A percentile compares a stretch with the other conserved stretches of the same genome.
phyloP scores from a whole-genome alignment of 92 coral and sea anemone genomes.

The Porites rus region DNA sequence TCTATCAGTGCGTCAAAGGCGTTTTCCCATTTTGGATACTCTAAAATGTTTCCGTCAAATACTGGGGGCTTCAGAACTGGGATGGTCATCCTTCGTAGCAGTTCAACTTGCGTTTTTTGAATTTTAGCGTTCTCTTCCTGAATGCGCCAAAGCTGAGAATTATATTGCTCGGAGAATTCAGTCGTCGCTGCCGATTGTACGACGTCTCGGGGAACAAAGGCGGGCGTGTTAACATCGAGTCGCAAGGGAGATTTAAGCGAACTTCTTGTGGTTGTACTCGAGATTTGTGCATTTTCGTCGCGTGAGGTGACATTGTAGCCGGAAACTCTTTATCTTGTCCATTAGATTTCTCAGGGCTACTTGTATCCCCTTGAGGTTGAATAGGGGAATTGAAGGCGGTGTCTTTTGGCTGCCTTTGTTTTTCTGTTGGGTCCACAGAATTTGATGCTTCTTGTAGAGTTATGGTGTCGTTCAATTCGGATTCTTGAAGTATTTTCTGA shows the following conservation, averaged over 20 bases:
- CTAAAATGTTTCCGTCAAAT: constrained; percentile 51
- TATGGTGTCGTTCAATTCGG: constrained; percentile 22
- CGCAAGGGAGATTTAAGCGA: neutral
- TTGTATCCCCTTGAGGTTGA: neutral
- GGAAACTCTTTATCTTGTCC: neutral
- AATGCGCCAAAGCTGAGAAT: constrained; percentile 7
- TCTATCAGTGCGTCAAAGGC: constrained; percentile 70
- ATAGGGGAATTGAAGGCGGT: neutral
- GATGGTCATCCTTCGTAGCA: constrained; percentile 28
- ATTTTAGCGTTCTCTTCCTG: constrained; percentile 22
- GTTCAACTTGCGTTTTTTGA: constrained; percentile 61
- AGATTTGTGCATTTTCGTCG: neutral
- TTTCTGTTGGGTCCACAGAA: neutral
- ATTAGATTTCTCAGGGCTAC: neutral
- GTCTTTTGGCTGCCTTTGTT: neutral
- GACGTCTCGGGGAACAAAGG: neutral
- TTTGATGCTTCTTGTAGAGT: neutral
- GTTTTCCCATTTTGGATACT: constrained; percentile 60
- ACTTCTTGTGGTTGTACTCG: neutral
- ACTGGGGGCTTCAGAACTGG: constrained; percentile 45
- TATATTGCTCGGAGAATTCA: neutral
- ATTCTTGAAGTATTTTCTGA: constrained; percentile 11
- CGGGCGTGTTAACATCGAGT: constrained; percentile 35
- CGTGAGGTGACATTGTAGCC: neutral
- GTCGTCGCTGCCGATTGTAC: neutral